Evolutionary conservation across 23 tunicate species (phyloP).

Genomic region (Ciona savignyi): DNA sequence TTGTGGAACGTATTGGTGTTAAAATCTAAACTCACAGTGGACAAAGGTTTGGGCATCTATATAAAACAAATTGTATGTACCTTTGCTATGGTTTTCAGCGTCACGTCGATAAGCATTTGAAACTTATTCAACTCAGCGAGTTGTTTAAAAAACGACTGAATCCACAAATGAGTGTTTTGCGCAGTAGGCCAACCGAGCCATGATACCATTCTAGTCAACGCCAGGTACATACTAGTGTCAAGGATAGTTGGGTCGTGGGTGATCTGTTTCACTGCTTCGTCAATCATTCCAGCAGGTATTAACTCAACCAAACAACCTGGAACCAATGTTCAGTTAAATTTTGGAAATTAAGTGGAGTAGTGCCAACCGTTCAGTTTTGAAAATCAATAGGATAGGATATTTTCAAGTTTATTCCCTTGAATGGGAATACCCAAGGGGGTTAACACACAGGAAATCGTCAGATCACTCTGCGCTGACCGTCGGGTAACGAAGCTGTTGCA

Average conservation of each 20-base stretch:
- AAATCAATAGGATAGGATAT: too few relatives aligned
- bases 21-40: neutral
- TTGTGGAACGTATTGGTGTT: too few relatives aligned
- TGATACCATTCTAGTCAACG: conserved; percentile 33
- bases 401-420: too few relatives aligned
- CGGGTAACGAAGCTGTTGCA: too few relatives aligned
- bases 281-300: conserved; percentile 28
- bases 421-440: too few relatives aligned
- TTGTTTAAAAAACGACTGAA: conserved; percentile 25
- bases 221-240: conserved; percentile 20
- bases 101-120: conserved; percentile 34
- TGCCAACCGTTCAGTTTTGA: too few relatives aligned
- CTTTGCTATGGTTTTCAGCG: conserved; percentile 34
- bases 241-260: conserved; percentile 17
- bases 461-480: too few relatives aligned
- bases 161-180: conserved; percentile 25
- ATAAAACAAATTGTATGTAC: neutral
- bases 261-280: conserved; percentile 13
- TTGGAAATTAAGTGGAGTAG: neutral
- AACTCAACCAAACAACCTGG: conserved; percentile 41
- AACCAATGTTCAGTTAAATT: neutral
- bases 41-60: neutral
- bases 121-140: conserved; percentile 21
- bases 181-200: conserved; percentile 59
- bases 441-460: too few relatives aligned